phyloP scores from a whole-genome alignment of 2,888 invertebrate genomes.

The Steinernema hermaphroditum region DNA sequence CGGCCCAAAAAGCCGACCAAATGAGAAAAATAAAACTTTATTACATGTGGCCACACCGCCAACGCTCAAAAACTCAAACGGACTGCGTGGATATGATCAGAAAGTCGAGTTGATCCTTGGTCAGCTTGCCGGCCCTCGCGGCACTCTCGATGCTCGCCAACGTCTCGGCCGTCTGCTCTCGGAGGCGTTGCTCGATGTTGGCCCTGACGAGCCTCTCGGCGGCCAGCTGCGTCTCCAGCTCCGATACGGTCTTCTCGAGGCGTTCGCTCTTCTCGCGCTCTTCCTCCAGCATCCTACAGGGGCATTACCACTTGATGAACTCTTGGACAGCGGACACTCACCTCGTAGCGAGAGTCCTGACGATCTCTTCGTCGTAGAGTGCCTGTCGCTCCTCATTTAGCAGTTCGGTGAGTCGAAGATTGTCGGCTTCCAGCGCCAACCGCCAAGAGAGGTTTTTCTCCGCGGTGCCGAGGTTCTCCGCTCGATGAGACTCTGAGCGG shows the following conservation, averaged over 20 bases:
- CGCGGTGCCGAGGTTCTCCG: constrained; percentile 25
- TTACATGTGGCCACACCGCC: neutral
- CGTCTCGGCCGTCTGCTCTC: constrained; percentile 10
- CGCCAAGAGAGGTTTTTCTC: constrained; percentile 35
- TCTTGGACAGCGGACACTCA: constrained; percentile 25
- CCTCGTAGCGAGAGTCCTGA: constrained; percentile 53
- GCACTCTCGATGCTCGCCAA: constrained; percentile 3
- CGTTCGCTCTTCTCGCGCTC: constrained; percentile 52
- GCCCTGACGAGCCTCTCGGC: constrained; percentile 33
- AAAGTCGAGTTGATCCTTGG: constrained; percentile 39
- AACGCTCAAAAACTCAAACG: constrained; percentile 34
- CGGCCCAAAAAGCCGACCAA: neutral
- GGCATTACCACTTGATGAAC: neutral
- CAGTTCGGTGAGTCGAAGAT: constrained; percentile 35
- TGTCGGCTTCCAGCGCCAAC: constrained; percentile 39
- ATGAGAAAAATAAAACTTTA: constrained; percentile 14
- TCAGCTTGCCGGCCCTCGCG: neutral
- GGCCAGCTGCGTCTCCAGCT: constrained; percentile 47
- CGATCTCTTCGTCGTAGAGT: constrained; percentile 54
- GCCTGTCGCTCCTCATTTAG: constrained; percentile 51
- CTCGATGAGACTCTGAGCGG: constrained; percentile 32
- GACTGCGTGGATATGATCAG: constrained; percentile 56
- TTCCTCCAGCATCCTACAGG: constrained; percentile 52
- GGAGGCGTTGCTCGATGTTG: constrained; percentile 30
- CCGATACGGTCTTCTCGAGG: constrained; percentile 48